Base-by-base conservation (phyloP, 2,113 vertebrate genomes). In the Tyto alba region DNA sequence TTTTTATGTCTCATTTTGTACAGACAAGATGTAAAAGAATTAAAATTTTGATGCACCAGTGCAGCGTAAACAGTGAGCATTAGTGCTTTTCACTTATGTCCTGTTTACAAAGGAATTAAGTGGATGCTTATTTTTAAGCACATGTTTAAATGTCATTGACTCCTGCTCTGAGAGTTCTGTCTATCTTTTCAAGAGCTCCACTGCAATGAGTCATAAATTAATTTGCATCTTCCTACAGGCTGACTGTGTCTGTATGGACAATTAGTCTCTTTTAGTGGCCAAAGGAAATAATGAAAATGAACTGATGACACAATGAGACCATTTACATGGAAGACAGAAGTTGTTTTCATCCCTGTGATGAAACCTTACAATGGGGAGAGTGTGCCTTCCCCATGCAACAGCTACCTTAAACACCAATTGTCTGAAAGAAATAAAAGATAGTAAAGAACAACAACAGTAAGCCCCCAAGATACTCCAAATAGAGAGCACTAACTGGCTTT, bases 211-310 rank as follows among this genome's bases (percentile, higher is more conserved):
- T 75, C 23, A 34, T 64, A 82, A 90, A 87, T 75, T 88, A 50
- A 72, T 75, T 83, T 89, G n/a, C 62, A 50, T 81, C n/a, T 55
- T 89, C 45, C 63, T 80, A 50, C 20, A 57, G 56, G 27, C 10
- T 85, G 34, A 59, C 40, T 64, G 13, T 60, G 36, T 32, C 34
- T 67, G n/a, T 63, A 71, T 67, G 77, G 57, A 78, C 56, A 75
- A 60, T 52, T 88, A 63, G 14, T 30, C n/a, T 26, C 71, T 92
- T 78, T 90, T n/a, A 89, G 47, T 64, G 93, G 45, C 30, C 57
- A 76, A 91, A 92, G 29, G 14, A 91, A 93, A 88, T 78, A 85
- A 64, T 20, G 52, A 71, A 90, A 85, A 93, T 47, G 15, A 86
- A 40, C 38, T 47, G 63, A 67, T 77, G 79, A 68, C 47, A 67